Base-by-base conservation (phyloP, 2,888 invertebrate genomes). In the Nemotelus pantherinus region DNA sequence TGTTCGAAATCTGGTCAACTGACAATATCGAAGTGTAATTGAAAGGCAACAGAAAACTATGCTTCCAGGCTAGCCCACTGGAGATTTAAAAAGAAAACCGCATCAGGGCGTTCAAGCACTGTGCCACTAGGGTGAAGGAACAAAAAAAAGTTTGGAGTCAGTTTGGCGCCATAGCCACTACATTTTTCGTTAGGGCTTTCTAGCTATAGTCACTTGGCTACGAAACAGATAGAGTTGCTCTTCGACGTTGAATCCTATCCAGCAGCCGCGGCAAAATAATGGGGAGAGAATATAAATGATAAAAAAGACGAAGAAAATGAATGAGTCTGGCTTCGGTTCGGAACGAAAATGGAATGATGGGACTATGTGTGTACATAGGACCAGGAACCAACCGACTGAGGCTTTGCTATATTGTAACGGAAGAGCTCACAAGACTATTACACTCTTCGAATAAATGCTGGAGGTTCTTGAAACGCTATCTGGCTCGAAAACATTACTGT, bases 81-180 rank as follows among this genome's bases (percentile, higher is more conserved):
- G 47, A 25, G 25, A 25, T 25, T 25, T 25, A 25, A 25, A 25
- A 58, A 43, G 55, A 50, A 50, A 68, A 68, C 25, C 53, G 53
- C 3, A 41, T 41, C 3, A 10, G 2, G 44, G 41, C 10, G 3
- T 10, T 39, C 3, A 39, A 68, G 44, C 57, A 45, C 58, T 25
- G 45, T 72, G 57, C 58, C 45, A 72, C 47, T 47, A 45, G 47
- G 58, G 41, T 39, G 10, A 50, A 41, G 10, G 39, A 9, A 25
- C 25, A 25, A 58, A 7, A 71, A 71, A 71, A 57, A 57, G 43
- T 71, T 60, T 60, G 25, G 47, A 74, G 74, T 63, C 74, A 1
- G 60, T 63, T 74, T 63, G 74, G 74, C 74, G 74, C 74, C 74
- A 63, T 41, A 44, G 41, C 43, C 63, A 48, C 39, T 6, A 43